Evolutionary conservation across 2,797 vertebrate species (phyloP).

Genomic region (Mycteria americana): DNA sequence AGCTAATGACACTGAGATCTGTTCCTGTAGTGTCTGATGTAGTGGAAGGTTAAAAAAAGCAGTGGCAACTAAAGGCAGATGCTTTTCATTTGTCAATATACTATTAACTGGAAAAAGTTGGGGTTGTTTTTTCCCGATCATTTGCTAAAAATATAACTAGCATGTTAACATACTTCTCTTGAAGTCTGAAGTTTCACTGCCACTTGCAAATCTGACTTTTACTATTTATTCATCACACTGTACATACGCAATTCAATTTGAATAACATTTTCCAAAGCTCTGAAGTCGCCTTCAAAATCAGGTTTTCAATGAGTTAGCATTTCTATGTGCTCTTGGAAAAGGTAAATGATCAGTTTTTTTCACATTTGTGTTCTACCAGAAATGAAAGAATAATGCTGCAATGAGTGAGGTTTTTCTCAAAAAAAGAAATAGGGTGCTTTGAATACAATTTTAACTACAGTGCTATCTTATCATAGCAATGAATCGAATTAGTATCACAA

Average conservation of each 20-base stretch:
- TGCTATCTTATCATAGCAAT: neutral
- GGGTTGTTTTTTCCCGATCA: neutral
- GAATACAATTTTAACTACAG: neutral
- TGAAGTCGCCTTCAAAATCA: neutral
- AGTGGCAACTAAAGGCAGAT: neutral
- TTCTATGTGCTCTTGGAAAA: neutral
- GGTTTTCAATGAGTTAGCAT: neutral
- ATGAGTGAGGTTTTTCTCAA: neutral
- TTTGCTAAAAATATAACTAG: neutral
- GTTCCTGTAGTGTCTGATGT: neutral
- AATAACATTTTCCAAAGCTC: neutral
- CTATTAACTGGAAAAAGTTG: neutral
- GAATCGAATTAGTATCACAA: neutral
- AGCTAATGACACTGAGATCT: neutral
- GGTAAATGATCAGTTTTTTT: neutral
- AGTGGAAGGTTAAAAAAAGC: neutral
- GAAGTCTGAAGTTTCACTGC: neutral
- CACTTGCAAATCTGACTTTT: neutral
- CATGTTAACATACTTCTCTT: neutral
- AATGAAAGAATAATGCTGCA: neutral
- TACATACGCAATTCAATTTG: accelerated
- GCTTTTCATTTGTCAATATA: neutral
- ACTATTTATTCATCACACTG: neutral
- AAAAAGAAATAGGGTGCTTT: neutral
- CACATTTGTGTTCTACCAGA: neutral